Evolutionary conservation across 2,888 invertebrate genomes (phyloP), one percentile per base, ranked within the genome.

Genomic region (Cistogaster globosa): DNA sequence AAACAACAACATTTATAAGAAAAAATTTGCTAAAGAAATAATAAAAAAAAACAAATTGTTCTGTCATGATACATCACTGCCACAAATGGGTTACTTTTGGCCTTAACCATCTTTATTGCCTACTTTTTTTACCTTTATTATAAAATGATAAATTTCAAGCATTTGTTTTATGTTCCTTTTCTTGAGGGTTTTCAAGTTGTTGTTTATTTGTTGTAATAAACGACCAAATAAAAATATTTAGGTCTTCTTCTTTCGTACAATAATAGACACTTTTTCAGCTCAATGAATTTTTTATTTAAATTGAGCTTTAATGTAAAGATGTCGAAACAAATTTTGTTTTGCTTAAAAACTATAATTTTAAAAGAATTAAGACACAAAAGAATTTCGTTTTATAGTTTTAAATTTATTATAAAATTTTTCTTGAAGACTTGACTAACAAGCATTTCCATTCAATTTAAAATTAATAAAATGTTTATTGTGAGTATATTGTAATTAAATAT

Each of bases 31-130:
- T 42, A 68, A 72, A 69, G 69, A 14, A 11, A 53, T 2, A 26
- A 26, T 26, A 26, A 26, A 26, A 60, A 22, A 78, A 76, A 86
- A 84, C 86, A 87, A 87, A 86, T 87, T 84, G 84, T 81, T 81
- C 68, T 81, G 81, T 86, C 80, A 86, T 76, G 80, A 51, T 63
- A 81, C 45, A 68, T 32, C 82, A 75, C 63, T 81, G 77, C 79
- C 83, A 79, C 83, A 85, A 86, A 87, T 87, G 80, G 84, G 77
- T 82, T 86, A 86, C 69, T 80, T 76, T 67, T 81, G 63, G 58
- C 81, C 71, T 76, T 38, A 38, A 14, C 74, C 48, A 78, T 55
- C 7, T 53, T 45, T 60, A 36, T 32, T 26, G 55, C 20, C 14
- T 20, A 32, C 1, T 12, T 53, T 67, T 18, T 14, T 36, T 42